Evolutionary conservation across 2,113 vertebrate genomes (phyloP).

Genomic region (Oceanodroma tethys): DNA sequence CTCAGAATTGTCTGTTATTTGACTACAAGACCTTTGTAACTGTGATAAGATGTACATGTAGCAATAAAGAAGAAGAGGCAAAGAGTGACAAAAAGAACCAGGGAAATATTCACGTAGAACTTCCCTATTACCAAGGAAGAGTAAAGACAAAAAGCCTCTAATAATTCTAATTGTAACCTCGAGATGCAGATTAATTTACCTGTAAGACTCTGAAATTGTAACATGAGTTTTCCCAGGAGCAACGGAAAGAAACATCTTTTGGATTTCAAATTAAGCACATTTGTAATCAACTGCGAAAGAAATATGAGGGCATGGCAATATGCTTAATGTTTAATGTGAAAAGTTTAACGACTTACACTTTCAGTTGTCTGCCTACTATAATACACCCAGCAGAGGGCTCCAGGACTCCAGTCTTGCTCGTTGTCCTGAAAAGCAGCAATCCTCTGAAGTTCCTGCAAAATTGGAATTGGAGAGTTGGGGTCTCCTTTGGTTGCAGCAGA

Average conservation of each 20-base stretch:
- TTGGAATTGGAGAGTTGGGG: accelerated
- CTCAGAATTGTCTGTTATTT: neutral
- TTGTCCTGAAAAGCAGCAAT: neutral
- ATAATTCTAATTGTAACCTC: neutral
- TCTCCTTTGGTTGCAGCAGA: too few relatives aligned
- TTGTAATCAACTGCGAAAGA: neutral
- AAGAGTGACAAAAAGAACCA: neutral
- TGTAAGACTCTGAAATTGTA: neutral
- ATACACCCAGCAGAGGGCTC: neutral
- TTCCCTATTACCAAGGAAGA: neutral
- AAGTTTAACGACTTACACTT: neutral
- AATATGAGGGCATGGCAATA: accelerated
- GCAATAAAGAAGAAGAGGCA: neutral
- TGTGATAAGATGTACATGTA: neutral
- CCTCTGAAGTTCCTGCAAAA: neutral
- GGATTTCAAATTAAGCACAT: neutral
- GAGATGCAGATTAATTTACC: neutral
- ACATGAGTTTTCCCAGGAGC: neutral
- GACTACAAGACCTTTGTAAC: neutral
- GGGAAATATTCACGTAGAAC: neutral
- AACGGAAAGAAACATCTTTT: neutral
- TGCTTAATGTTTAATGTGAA: too few relatives aligned
- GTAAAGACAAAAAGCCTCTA: neutral
- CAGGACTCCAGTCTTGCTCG: neutral
- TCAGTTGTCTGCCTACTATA: neutral